Evolutionary conservation across 2,113 vertebrate species (phyloP).

Genomic region (Calidris pygmaea): DNA sequence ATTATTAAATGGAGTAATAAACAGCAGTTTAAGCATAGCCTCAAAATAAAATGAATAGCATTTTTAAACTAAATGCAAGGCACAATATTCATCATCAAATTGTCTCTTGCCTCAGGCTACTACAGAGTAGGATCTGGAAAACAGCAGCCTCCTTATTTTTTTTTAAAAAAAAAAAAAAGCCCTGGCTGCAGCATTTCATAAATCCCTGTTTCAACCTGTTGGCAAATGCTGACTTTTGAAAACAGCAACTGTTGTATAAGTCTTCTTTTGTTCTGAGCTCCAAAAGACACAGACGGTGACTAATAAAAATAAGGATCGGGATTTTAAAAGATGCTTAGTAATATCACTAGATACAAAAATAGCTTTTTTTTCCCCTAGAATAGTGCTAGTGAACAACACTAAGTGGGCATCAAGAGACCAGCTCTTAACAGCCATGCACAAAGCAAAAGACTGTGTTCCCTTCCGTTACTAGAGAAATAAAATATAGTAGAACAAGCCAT

Average conservation of each 20-base stretch:
- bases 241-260: not conserved
- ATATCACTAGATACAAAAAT: not conserved
- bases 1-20: not conserved
- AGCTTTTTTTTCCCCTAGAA: not conserved
- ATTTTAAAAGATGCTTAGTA: not conserved
- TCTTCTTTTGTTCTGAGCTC: not conserved
- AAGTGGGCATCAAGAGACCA: not conserved
- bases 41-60: not conserved
- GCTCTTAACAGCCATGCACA: not conserved
- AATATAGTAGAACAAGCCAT: not conserved
- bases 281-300: not conserved
- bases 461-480: not conserved
- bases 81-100: not conserved
- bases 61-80: not conserved
- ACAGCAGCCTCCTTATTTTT: not conserved
- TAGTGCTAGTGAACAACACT: not conserved
- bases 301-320: not conserved
- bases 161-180: not conserved
- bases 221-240: not conserved
- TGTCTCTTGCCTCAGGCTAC: not conserved
- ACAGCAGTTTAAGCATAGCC: not conserved
- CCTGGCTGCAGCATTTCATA: not conserved
- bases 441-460: not conserved
- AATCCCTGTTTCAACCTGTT: slow-evolving; percentile 47
- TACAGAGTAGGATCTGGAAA: not conserved